These are phyloP conservation scores for Trematomus bernacchii DNA, from an alignment of 2,797 vertebrate species.

Conservation along the genomic window DNA sequence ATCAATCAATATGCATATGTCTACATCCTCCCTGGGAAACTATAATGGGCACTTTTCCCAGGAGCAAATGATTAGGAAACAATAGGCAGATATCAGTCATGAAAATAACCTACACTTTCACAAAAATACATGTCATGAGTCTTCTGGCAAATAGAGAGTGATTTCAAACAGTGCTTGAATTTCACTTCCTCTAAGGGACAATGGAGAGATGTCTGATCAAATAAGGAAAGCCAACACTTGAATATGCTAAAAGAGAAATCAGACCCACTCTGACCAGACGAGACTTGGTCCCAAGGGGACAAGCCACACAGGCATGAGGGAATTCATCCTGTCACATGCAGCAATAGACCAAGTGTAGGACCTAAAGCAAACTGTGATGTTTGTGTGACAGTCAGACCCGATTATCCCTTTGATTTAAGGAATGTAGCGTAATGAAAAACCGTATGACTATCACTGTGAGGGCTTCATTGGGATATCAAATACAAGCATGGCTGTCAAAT, in stretches of 20 bases:
- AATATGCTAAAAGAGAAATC: slow-evolving; percentile 34
- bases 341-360: slow-evolving; percentile 18
- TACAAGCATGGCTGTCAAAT: slow-evolving; percentile 19
- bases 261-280: slow-evolving; percentile 35
- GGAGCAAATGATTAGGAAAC: slow-evolving; percentile 11
- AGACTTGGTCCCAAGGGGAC: slow-evolving; percentile 30
- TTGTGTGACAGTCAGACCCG: slow-evolving; percentile 32
- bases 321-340: slow-evolving; percentile 34
- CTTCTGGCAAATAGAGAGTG: background rate
- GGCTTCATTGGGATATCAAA: slow-evolving; percentile 20
- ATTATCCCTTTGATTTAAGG: slow-evolving; percentile 11
- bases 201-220: slow-evolving; percentile 29
- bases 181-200: slow-evolving; percentile 21
- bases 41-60: background rate
- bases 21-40: background rate
- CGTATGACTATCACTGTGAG: background rate
- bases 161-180: slow-evolving; percentile 8
- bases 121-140: background rate
- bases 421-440: slow-evolving; percentile 13
- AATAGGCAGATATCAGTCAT: background rate
- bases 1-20: background rate
- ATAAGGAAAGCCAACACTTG: slow-evolving; percentile 25
- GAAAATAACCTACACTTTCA: slow-evolving; percentile 1
- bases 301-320: slow-evolving; percentile 25
- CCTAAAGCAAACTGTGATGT: slow-evolving; percentile 33